Base-by-base conservation (phyloP, 2,888 invertebrate genomes). In the Pantelozetes paolii region DNA sequence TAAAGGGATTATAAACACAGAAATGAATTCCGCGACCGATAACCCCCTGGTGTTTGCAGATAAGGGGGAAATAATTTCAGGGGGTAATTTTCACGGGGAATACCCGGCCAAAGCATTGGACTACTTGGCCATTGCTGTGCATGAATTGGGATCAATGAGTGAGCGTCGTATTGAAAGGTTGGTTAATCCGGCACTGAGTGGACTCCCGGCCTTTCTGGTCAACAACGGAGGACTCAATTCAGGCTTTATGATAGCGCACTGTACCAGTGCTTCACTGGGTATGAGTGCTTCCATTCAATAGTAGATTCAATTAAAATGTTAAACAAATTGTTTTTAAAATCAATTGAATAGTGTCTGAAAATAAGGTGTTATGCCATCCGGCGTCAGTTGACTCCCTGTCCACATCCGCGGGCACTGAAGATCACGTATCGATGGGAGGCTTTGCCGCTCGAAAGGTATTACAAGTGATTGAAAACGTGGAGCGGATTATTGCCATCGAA, bases 391-490 rank as follows among this genome's bases (percentile, higher is more conserved):
- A 88, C 81, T 87, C 87, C 30, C 82, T 88, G 77, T 86, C 87
- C 64, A 89, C 88, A 0, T 87, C 86, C 78, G 88, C 87, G 28
- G 87, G 87, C 13, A 87, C 87, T 36, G 88, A 88, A 80, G 88
- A 88, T 80, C 88, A 89, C 81, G 88, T 88, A 57, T 87, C 87
- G 13, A 88, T 88, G 88, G 88, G 88, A 20, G 87, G 87, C 13
- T 88, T 86, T 80, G 82, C 88, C 0, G 88, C 88, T 1, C 80
- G 88, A 76, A 88, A 88, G 81, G 85, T 86, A 15, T 82, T 88
- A 28, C 83, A 82, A 77, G 84, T 85, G 45, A 82, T 85, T 15
- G 84, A 84, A 77, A 85, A 85, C 78, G 85, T 85, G n/a, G 85
- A 85, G 77, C 75, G 82, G 81, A 88, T 88, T 28, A 84, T 89